phyloP scores from a whole-genome alignment of 2,797 vertebrate species.

The Cuniculus paca region DNA sequence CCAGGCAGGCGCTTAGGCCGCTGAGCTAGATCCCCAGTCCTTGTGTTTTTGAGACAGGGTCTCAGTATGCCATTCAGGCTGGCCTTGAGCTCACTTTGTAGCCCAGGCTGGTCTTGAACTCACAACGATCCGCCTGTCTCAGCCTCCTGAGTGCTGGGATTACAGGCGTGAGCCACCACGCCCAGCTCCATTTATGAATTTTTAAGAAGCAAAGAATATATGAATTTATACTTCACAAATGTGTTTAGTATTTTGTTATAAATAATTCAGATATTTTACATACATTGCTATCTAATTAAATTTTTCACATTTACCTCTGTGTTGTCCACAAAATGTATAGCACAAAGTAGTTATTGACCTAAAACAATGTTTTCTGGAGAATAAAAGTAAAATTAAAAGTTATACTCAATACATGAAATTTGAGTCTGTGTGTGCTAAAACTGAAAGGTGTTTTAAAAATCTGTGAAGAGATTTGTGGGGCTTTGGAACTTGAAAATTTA shows the following conservation, averaged over 20 bases:
- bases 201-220: neutral
- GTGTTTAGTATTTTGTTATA: no score
- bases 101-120: no score
- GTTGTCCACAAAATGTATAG: neutral
- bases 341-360: neutral
- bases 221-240: neutral
- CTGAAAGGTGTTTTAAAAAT: neutral
- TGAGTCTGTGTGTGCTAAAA: neutral
- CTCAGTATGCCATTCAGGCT: no score
- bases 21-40: no score
- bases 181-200: no score
- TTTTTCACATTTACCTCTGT: neutral
- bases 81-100: no score
- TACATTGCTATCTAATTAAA: neutral
- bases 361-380: neutral
- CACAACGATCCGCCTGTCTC: no score
- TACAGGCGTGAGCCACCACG: no score
- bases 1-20: no score
- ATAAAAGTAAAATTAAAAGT: neutral
- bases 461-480: neutral
- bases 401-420: neutral
- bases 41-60: no score
- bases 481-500: neutral
- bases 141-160: no score
- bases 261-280: no score